Evolutionary conservation across 2,888 invertebrate species (phyloP), one percentile per base, ranked within the genome.

Genomic region (Limnephilus marmoratus): DNA sequence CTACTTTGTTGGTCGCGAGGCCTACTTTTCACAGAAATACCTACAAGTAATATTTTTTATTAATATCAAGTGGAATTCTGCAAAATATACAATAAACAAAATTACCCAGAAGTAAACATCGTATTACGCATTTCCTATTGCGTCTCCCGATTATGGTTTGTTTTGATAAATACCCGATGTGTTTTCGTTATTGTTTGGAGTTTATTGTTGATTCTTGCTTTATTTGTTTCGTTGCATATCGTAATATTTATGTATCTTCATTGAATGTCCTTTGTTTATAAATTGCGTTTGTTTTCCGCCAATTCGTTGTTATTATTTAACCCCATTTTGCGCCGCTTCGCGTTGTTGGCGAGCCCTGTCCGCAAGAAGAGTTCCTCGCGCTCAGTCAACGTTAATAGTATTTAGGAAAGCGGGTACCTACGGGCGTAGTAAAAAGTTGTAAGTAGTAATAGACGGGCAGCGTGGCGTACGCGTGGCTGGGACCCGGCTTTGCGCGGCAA

Each of bases 401-500:
- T 90, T 82, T 34, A 29, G 45, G 83, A 82, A 90, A 83, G 90
- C 31, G 53, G 37, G 90, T 85, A 83, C 68, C 68, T 31, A 68
- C 85, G 85, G 85, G 45, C 68, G 85, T 90, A 85, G 90, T 90
- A 90, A 90, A 49, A 68, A 88, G 88, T 88, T 68, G 53, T 31
- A 29, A 68, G 68, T 88, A 68, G 88, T 83, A 88, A 68, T 68
- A 68, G 90, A 68, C 68, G 31, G 53, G 80, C 85, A 88, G n/a
- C 88, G 68, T 68, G 68, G 68, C 31, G 53, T 24, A 53, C 68
- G 88, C 88, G 53, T 88, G 88, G 87, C 53, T 49, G 87, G 87
- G 31, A 68, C 31, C 37, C 53, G 49, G 12, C 53, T 81, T 53
- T 90, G 90, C 91, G 90, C 91, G 90, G 91, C 85, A 92, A 92